Evolutionary conservation across 2,797 vertebrate species (phyloP).

Genomic region (Poecilia picta): DNA sequence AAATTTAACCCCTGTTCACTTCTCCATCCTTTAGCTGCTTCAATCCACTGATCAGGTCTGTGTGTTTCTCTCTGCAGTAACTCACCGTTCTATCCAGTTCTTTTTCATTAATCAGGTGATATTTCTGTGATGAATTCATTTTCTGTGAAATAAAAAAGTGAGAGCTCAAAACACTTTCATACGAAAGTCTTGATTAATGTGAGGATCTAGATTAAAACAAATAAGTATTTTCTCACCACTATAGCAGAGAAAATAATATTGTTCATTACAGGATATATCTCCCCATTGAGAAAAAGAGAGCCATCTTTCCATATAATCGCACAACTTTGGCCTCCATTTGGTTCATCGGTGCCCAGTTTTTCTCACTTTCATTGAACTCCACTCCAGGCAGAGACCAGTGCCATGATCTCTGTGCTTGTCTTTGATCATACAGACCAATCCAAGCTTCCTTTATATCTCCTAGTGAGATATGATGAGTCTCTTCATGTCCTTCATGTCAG

Average conservation of each 20-base stretch:
- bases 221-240: background rate
- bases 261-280: too few relatives aligned
- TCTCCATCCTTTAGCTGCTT: background rate
- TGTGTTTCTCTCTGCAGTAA: rapidly evolving
- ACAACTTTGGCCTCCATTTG: too few relatives aligned
- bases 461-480: too few relatives aligned
- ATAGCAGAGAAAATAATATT: background rate
- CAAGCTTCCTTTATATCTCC: too few relatives aligned
- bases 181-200: background rate
- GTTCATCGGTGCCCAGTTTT: rapidly evolving
- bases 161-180: background rate
- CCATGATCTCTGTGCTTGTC: rapidly evolving
- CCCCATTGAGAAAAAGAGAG: background rate
- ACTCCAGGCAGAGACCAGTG: too few relatives aligned
- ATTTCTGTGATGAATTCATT: background rate
- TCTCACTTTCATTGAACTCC: too few relatives aligned
- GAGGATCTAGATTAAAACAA: too few relatives aligned
- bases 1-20: too few relatives aligned
- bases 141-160: background rate
- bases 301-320: background rate
- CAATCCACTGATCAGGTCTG: constrained; percentile 53
- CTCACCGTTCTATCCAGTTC: background rate
- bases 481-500: background rate
- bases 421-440: too few relatives aligned
- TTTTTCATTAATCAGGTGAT: rapidly evolving